A percentile compares a stretch with the other conserved stretches of the same genome.
These are phyloP conservation scores for Podilymbus podiceps DNA, from an alignment of 2,113 vertebrate genomes.

Conservation along the genomic window DNA sequence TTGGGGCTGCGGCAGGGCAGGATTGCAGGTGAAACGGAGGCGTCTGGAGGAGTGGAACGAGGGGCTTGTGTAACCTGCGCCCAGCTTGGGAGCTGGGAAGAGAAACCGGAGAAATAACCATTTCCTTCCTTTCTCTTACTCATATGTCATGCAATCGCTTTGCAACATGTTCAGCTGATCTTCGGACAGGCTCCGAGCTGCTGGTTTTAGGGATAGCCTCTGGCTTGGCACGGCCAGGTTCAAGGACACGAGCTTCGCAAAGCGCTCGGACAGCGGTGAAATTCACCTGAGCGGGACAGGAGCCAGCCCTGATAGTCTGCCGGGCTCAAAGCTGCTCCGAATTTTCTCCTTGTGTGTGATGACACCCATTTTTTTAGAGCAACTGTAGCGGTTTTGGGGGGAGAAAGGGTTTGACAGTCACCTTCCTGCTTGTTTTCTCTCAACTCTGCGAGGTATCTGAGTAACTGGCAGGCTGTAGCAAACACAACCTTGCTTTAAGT, in stretches of 20 bases:
- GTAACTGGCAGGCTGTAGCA: neutral
- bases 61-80: slow-evolving; percentile 31
- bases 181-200: neutral
- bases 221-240: neutral
- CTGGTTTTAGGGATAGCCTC: neutral
- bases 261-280: neutral
- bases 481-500: neutral
- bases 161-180: neutral
- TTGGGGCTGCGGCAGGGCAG: neutral
- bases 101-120: neutral
- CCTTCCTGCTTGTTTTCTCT: neutral
- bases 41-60: neutral
- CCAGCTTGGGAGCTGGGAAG: neutral
- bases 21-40: slow-evolving; percentile 36
- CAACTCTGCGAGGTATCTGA: neutral
- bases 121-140: neutral
- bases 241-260: neutral
- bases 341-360: neutral
- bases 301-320: neutral
- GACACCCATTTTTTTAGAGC: neutral
- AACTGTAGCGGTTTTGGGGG: rapidly evolving
- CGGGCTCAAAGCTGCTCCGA: neutral
- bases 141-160: rapidly evolving
- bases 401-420: neutral
- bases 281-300: neutral